Percentiles rank a stretch among this genome's conserved stretches.
Conservation (phyloP, 1,140 invertebrate genomes). For the Drosophila mojavensis region DNA sequence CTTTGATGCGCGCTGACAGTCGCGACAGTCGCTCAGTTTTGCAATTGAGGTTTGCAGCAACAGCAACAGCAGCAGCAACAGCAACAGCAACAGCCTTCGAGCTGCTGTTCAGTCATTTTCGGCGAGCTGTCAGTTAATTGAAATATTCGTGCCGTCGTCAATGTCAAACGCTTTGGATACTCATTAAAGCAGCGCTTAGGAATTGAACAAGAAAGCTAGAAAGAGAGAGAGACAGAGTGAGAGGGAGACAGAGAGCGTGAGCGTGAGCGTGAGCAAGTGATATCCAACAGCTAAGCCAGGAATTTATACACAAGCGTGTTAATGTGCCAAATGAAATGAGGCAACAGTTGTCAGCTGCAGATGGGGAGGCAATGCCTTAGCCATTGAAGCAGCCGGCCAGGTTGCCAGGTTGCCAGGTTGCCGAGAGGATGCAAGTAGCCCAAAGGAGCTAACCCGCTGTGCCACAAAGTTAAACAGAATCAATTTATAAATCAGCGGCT, state of each 20-base stretch:
- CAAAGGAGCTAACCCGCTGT: constrained; percentile 67
- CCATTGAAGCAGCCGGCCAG: background rate
- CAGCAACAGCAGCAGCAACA: background rate
- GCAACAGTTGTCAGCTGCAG: constrained; percentile 51
- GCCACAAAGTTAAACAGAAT: constrained; percentile 80
- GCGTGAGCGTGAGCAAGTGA: background rate
- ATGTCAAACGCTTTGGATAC: constrained; percentile 39
- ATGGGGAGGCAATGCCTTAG: constrained; percentile 25
- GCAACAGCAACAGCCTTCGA: background rate
- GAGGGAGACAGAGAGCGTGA: background rate
- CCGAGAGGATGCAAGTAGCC: constrained; percentile 41
- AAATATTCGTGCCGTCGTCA: constrained; percentile 75
- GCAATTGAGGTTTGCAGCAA: constrained; percentile 12
- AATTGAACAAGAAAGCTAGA: constrained; percentile 25
- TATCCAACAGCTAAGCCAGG: constrained; percentile 7
- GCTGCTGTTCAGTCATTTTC: constrained; percentile 66
- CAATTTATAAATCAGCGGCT: constrained; percentile 82
- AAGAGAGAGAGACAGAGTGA: background rate
- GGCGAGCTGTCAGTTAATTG: constrained; percentile 75
- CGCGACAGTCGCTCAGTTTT: constrained; percentile 57
- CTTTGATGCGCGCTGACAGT: constrained; percentile 50
- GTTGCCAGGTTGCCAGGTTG: background rate
- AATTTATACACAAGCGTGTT: constrained; percentile 62
- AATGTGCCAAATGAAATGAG: constrained; percentile 70
- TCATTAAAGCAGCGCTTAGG: constrained; percentile 68